Conservation (phyloP, 92 coral and sea anemone genomes). For the Scolanthus callimorphus region DNA sequence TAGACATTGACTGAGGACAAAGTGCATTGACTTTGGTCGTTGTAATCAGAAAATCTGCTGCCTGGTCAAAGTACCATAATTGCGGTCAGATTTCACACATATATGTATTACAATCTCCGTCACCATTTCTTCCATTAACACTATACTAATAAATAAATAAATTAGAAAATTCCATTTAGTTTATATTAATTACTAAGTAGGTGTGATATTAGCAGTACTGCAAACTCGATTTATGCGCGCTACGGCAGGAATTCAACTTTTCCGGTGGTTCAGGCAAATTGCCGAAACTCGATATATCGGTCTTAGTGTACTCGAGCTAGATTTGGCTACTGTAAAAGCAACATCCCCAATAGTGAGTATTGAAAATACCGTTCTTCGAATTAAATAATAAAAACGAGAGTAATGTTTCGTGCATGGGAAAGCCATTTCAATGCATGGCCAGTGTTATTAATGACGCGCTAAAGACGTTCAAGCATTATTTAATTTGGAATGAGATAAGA, state of each 20-base stretch:
- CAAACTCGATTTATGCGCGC: neutral
- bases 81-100: neutral
- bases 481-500: slow-evolving; percentile 2
- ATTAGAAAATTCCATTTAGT: neutral
- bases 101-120: neutral
- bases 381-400: neutral
- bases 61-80: no score
- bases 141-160: neutral
- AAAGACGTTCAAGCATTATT: neutral
- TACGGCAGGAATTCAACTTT: no score
- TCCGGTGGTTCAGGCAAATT: neutral
- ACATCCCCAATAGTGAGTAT: no score
- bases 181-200: neutral
- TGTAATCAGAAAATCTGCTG: no score
- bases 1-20: no score
- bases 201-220: no score
- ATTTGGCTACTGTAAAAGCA: no score
- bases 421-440: no score
- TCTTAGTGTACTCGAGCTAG: neutral
- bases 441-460: no score
- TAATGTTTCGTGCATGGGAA: neutral
- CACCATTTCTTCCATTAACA: slow-evolving; percentile 1
- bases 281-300: neutral
- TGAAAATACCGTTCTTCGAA: no score
- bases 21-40: no score